Base-by-base conservation (phyloP, 2,797 vertebrate genomes). In the Cyprinella venusta region DNA sequence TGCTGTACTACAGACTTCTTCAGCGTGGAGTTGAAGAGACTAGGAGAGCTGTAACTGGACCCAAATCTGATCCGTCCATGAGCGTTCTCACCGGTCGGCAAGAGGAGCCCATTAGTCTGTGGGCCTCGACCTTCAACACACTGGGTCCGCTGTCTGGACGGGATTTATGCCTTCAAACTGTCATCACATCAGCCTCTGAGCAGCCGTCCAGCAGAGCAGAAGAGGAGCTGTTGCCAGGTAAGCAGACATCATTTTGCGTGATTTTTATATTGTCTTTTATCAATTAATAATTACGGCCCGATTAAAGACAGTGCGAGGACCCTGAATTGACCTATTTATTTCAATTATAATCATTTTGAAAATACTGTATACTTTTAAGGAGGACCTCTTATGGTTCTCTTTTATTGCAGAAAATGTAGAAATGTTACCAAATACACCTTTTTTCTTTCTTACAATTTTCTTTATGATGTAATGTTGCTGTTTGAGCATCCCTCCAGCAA, bases 1-100 rank as follows among this genome's bases (percentile, higher is more conserved):
- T 97, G n/a, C 95, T 98, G 88, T 99, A 96, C 91, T 98, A 98
- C 84, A 95, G 96, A 82, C 95, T 99, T 54, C 91, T 99, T 89
- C 95, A 95, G 78, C 87, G 92, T 59, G 96, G 97, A 30, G 89
- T 95, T 54, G 94, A 96, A 38, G 92, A 96, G 61, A 95, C 93
- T 2, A 93, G 90, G 13, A 89, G 80, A 19, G 90, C 97, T 59
- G 90, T 99, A 33, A 96, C 95, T 30, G 96, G 96, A 82, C 96
- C 96, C 16, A 95, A 95, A 88, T 97, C 96, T 3, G 97, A 99
- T 90, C 96, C 96, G 0, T 96, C 95, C 45, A 90, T 99, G 72
- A 94, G 96, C 8, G 94, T 98, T 54, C 91, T 99, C 89, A 96
- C 94, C 40, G 95, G 96, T 50, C 94, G 90, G 19, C 91, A 93